Evolutionary conservation across 2,113 vertebrate species (phyloP), one percentile per base, ranked within the genome.

Genomic region (Microcebus murinus): DNA sequence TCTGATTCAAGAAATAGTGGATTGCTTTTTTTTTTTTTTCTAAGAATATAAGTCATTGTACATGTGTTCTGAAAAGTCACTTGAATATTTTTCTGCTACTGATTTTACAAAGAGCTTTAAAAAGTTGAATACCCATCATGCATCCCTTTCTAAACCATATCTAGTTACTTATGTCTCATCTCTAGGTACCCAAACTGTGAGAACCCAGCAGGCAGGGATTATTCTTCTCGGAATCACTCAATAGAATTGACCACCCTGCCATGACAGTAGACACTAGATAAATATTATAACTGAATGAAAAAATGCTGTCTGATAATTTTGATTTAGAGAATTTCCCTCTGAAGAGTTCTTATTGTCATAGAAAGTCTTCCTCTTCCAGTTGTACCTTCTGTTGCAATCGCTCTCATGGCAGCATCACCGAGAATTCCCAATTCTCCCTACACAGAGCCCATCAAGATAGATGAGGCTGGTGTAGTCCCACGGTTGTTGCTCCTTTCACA

Each of bases 401-500:
- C 52, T 76, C 20, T 93, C 70, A 21, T 25, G 48, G 85, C 42
- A 48, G 42, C 15, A 57, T 52, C 48, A 27, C 23, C 31, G 77
- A 70, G 36, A 77, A n/a, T 71, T 87, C 36, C 42, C 67, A 20
- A 48, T 89, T 93, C 59, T 91, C 87, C 31, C 50, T 76, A 34
- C n/a, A 45, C 15, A 86, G 48, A 82, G 25, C 48, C 48, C 39
- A 18, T 52, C 68, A 61, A 50, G n/a, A n/a, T 20, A 94, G 80
- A 89, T 39, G 79, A 93, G 29, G 29, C 61, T 9, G 20, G n/a
- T 36, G 8, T 42, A 52, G 48, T 59, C 73, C 18, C 68, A 87
- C 1, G 39, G 87, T 74, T 80, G 81, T 73, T 92, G 57, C 48
- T 95, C 52, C 81, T 94, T 95, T 95, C 59, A 85, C 88, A 95